phyloP scores from a whole-genome alignment of 1,140 invertebrate genomes.

The Eumeta japonica region DNA sequence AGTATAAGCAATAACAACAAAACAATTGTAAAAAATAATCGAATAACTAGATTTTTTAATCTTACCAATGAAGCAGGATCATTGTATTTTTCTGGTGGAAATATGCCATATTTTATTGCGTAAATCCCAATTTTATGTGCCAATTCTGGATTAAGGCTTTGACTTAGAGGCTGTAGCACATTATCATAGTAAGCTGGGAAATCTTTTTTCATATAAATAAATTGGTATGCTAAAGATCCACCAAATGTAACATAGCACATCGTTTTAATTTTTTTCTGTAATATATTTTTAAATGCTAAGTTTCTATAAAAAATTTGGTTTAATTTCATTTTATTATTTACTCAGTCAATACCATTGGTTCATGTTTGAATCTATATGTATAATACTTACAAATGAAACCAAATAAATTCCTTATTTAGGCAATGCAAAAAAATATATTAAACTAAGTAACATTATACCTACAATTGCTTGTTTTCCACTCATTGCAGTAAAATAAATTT shows the following conservation, averaged over 20 bases:
- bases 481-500: too few species aligned
- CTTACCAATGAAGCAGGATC: constrained; percentile 67
- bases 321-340: too few species aligned
- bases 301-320: constrained; percentile 7
- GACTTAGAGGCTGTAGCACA: constrained; percentile 69
- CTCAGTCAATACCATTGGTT: too few species aligned
- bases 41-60: constrained; percentile 7
- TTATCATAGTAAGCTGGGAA: constrained; percentile 74
- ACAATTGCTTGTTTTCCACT: too few species aligned
- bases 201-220: constrained; percentile 69
- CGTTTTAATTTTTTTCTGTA: constrained; percentile 60
- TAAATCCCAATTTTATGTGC: constrained; percentile 76
- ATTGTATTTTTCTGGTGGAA: constrained; percentile 59
- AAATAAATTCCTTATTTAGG: too few species aligned
- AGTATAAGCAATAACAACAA: too few species aligned
- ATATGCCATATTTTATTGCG: constrained; percentile 72
- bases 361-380: too few species aligned
- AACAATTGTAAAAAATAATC: constrained; percentile 8
- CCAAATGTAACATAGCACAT: constrained; percentile 59
- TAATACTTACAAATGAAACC: too few species aligned
- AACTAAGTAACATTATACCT: too few species aligned
- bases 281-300: constrained; percentile 12
- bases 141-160: constrained; percentile 70
- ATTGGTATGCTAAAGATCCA: constrained; percentile 62
- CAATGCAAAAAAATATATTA: too few species aligned